Evolutionary conservation across 2,888 invertebrate genomes (phyloP), one percentile per base, ranked within the genome.

Genomic region (Drosophila buzzatii): DNA sequence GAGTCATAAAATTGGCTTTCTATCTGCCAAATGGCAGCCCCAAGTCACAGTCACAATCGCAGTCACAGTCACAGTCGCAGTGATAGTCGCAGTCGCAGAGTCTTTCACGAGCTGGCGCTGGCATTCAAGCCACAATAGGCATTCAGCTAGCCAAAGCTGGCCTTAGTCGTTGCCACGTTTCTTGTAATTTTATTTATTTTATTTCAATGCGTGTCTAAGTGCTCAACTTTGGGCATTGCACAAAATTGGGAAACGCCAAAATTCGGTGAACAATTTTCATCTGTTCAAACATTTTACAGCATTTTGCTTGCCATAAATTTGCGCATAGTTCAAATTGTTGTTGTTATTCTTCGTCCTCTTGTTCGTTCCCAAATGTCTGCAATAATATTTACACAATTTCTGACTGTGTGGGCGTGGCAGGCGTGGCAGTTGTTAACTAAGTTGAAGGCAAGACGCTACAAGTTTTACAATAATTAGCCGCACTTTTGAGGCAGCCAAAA

Each of bases 1-100:
- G 90, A 89, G 90, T 89, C 87, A 90, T 87, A 87, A 87, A 87
- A 87, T 87, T 87, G 90, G 87, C 86, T 90, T 86, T 90, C 90
- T 89, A 90, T 88, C 89, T 88, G 73, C 71, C 74, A 74, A 84
- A 76, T 67, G 69, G 72, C 68, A 63, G 52, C 27, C 49, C 27
- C 52, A 37, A 27, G 47, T 49, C 55, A n/a, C n/a, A 41, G n/a
- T 16, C 45, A 18, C 41, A 20, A 42, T 23, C 4, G 23, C 23
- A 35, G 10, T n/a, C n/a, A 1, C 7, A 39, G 14, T 23, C 4
- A 23, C 23, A n/a, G 16, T 7, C 7, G 6, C 6, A 6, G 31
- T 31, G 23, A 23, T 3, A 23, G 6, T 44, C 55, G 20, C 23
- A 39, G 12, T n/a, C 41, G n/a, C 45, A 14, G 49, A 10, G 12